phyloP scores from a whole-genome alignment of 1,140 invertebrate species.

The Ephestia elutella region DNA sequence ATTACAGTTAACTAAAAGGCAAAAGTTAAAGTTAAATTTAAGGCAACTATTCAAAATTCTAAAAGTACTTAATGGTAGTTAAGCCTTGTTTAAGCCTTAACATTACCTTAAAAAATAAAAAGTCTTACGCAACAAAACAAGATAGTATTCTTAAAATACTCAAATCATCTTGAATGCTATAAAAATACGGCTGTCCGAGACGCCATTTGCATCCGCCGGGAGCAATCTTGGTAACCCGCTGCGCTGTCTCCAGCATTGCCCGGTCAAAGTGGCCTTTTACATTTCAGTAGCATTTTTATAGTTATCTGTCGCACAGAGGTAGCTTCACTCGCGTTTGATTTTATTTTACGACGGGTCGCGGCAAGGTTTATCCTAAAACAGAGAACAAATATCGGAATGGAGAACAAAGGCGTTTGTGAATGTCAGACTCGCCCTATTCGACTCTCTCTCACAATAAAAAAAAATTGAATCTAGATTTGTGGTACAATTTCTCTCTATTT shows the following conservation, averaged over 20 bases:
- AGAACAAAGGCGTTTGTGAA: background rate
- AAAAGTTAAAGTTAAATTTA: too few species aligned
- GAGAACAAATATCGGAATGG: background rate
- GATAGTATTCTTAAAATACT: background rate
- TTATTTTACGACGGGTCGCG: background rate
- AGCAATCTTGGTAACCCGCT: background rate
- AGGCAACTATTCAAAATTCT: too few species aligned
- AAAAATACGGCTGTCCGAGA: background rate
- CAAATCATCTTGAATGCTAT: background rate
- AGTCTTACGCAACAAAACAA: background rate
- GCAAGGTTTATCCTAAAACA: background rate
- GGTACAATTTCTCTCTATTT: too few species aligned
- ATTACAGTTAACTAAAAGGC: too few species aligned
- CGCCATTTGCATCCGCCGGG: slow-evolving; percentile 24
- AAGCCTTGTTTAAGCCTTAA: too few species aligned
- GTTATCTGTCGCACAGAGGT: slow-evolving; percentile 8
- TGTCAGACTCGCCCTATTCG: too few species aligned
- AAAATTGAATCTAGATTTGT: too few species aligned
- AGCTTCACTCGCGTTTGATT: slow-evolving; percentile 26
- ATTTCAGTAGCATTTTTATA: slow-evolving; percentile 6
- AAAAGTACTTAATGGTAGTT: too few species aligned
- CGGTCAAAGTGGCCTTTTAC: slow-evolving; percentile 15
- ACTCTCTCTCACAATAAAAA: too few species aligned
- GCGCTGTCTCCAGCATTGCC: background rate
- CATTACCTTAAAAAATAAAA: too few species aligned